These are phyloP conservation scores for Mola mola DNA, from an alignment of 2,113 vertebrate genomes.

Conservation along the genomic window DNA sequence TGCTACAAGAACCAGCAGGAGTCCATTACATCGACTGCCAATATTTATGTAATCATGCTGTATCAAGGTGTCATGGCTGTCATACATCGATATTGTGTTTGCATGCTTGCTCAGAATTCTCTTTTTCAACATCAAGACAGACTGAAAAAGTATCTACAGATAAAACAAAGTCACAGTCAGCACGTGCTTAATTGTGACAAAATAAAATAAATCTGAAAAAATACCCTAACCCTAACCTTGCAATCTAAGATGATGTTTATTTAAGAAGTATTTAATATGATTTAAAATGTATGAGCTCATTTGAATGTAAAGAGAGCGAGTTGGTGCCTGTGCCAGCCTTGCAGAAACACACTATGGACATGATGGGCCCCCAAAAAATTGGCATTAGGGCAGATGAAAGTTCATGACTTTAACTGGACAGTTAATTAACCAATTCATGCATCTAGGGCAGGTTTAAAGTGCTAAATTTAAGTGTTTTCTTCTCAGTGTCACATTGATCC, in stretches of 20 bases:
- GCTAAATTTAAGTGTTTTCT: conserved; percentile 2
- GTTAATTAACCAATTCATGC: neutral
- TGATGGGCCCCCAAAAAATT: too few species aligned
- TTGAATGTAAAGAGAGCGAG: too few species aligned
- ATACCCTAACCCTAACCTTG: too few species aligned
- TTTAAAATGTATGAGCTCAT: too few species aligned
- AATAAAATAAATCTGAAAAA: neutral
- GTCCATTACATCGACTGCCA: neutral
- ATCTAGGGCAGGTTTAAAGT: neutral
- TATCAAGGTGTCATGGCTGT: conserved; percentile 18
- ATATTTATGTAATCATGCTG: conserved; percentile 13
- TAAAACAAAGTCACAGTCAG: neutral
- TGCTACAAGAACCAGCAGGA: conserved; percentile 44
- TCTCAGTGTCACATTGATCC: neutral
- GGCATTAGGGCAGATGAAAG: neutral
- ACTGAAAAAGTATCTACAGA: neutral
- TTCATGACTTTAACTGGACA: conserved; percentile 6
- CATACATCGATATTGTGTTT: neutral
- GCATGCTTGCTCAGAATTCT: conserved; percentile 1
- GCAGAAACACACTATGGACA: too few species aligned
- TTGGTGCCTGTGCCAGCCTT: too few species aligned
- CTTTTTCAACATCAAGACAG: neutral
- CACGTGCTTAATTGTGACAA: too few species aligned
- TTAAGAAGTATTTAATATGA: too few species aligned
- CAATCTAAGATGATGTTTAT: too few species aligned